Base-by-base conservation (phyloP, 2,113 vertebrate genomes). In the Maccullochella peelii region DNA sequence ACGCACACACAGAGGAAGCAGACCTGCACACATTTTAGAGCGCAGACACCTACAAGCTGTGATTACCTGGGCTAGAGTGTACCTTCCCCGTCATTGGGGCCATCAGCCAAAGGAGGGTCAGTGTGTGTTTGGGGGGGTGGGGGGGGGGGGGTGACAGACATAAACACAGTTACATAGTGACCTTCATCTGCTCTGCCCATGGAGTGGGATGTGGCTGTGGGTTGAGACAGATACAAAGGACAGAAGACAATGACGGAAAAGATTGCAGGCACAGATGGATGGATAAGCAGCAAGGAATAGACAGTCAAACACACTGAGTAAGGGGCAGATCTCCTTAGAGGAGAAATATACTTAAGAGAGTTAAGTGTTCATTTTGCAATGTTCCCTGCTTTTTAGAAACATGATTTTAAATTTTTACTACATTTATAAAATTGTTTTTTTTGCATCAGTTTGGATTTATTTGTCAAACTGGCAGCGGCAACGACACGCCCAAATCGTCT, bases 61-160 rank as follows among this genome's bases (percentile, higher is more conserved):
- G 78, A 94, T 93, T 93, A 94, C 82, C 79, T 83, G 79, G 80
- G 75, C 83, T 66, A 77, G 55, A 89, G 49, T 79, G 74, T 86
- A 59, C 42, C 83, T 82, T 70, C 73, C 54, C 78, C 88, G 82
- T 93, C 76, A 92, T 87, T 91, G 76, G 23, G 83, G 68, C 50
- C 72, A 52, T 90, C n/a, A 65, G 77, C 66, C 7, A 23, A 77
- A 70, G 61, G 55, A 80, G 50, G 63, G 66, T 42, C 2, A 3
- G 40, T 84, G 61, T 77, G 61, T 77, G 55, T 77, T 75, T 54
- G 38, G 38, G 16, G 10, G n/a, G n/a, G n/a, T 9, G 25, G 38
- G 38, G 16, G 10, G 38, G 38, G 16, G 10, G 30, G 75, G 68
- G 23, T 69, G 73, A 66, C 52, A 33, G 11, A 63, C 76, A 50